Percentiles rank a stretch among this genome's conserved stretches.
Evolutionary conservation across 2,888 invertebrate genomes (phyloP).

Genomic region (Epinotia bilunana): DNA sequence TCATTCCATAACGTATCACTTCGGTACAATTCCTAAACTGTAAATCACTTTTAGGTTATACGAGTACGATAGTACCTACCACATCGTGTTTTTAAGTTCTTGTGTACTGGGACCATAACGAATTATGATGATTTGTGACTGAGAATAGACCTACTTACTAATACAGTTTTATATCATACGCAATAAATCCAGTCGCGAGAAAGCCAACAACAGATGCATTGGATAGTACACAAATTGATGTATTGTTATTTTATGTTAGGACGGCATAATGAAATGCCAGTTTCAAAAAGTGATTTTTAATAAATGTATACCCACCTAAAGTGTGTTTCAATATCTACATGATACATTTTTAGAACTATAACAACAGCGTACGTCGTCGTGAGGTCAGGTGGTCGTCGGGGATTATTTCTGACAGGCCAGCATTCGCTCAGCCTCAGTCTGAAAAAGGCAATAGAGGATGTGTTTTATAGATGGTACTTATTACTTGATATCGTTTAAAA

Average conservation of each 20-base stretch:
- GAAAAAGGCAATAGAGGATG: slow-evolving; percentile 51
- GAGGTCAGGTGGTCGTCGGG: slow-evolving; percentile 48
- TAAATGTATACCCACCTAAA: slow-evolving; percentile 45
- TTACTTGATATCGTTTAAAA: too few species aligned
- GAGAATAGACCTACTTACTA: neutral
- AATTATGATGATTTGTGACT: neutral
- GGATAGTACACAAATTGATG: slow-evolving; percentile 3
- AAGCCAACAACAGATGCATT: neutral
- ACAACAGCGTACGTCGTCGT: slow-evolving; percentile 14
- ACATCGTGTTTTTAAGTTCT: neutral
- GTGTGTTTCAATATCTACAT: slow-evolving; percentile 33
- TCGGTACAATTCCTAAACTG: neutral
- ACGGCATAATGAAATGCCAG: slow-evolving; percentile 37
- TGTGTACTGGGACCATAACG: neutral
- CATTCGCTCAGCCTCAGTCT: slow-evolving; percentile 72
- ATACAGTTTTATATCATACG: too few species aligned
- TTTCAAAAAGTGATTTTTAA: slow-evolving; percentile 43
- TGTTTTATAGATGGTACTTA: neutral
- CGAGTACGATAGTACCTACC: too few species aligned
- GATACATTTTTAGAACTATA: slow-evolving; percentile 8
- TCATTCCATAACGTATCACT: neutral
- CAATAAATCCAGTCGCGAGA: neutral
- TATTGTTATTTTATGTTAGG: slow-evolving; percentile 38
- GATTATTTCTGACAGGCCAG: slow-evolving; percentile 64
- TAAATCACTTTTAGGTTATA: neutral